Base-by-base conservation (phyloP, 2,113 vertebrate species). In the Rattus rattus region DNA sequence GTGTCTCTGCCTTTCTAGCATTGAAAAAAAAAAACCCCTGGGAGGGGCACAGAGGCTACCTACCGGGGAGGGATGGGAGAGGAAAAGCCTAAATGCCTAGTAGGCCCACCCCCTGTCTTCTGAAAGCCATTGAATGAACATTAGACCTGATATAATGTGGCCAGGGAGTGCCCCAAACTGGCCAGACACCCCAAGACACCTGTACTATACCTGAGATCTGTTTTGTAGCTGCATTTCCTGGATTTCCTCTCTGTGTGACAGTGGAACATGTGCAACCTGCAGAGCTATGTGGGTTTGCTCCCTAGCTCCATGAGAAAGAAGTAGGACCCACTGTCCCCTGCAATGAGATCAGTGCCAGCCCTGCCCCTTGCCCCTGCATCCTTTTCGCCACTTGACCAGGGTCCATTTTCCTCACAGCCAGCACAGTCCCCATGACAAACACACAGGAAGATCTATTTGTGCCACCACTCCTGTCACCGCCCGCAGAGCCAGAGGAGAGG, bases 361-460 rank as follows among this genome's bases (percentile, higher is more conserved):
- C 52, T 61, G 56, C 36, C 9, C 69, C 28, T 4, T 9, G 3
- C 5, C 63, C n/a, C 73, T 8, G 3, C 69, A 26, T 89, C 80
- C 30, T 8, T 24, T 91, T 56, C 72, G 80, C 49, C 36, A 52
- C 85, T 69, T 95, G 97, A 86, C 80, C 81, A 69, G 72, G 67
- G 92, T 73, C 91, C 92, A 70, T 72, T 88, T 96, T 88, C 96
- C 65, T 89, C 54, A n/a, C 43, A n/a, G 88, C 59, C 65, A 73
- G 91, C 19, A 11, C 4, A 77, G 94, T 92, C 90, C 96, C 92
- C 94, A 92, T 94, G 92, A 97, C 96, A 96, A 97, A 92, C 81
- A 93, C 96, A 96, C 84, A 83, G 97, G 96, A 96, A 98, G 98
- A 97, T 98, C 97, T 98, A 96, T 39, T 97, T 97, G 98, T 96